Evolutionary conservation across 2,888 invertebrate genomes (phyloP).

Genomic region (Nomada goodeniana): DNA sequence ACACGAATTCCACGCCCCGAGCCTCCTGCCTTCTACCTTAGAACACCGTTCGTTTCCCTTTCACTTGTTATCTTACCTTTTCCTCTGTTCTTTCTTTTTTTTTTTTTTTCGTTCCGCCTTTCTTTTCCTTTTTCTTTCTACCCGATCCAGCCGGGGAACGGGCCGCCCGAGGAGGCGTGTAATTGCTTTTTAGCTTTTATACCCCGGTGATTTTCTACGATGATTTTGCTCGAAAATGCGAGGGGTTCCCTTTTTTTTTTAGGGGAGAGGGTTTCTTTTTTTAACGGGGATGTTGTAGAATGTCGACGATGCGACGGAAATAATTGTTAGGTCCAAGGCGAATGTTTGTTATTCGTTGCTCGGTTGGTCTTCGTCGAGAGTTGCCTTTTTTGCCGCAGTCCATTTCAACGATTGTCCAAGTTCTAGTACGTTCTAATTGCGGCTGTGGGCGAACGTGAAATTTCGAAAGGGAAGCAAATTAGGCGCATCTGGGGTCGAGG

Average conservation of each 20-base stretch:
- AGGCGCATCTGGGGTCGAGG: background rate
- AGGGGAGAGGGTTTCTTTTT: too few species aligned
- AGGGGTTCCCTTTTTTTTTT: too few species aligned
- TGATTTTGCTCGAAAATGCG: too few species aligned
- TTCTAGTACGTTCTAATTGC: background rate
- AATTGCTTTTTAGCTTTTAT: too few species aligned
- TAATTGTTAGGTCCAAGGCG: too few species aligned
- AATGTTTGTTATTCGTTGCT: too few species aligned
- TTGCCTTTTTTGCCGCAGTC: too few species aligned
- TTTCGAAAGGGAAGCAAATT: background rate
- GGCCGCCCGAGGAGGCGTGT: background rate
- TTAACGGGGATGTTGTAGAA: too few species aligned
- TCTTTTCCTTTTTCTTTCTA: background rate
- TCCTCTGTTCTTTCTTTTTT: background rate
- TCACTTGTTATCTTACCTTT: background rate
- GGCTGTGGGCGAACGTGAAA: background rate
- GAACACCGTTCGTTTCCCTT: background rate
- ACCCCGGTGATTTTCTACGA: too few species aligned
- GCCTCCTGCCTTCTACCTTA: conserved; percentile 4
- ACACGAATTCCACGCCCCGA: conserved; percentile 7
- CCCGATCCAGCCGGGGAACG: background rate
- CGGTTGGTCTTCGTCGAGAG: too few species aligned
- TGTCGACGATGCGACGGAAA: too few species aligned
- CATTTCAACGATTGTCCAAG: too few species aligned
- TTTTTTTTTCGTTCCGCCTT: background rate